Evolutionary conservation across 2,113 vertebrate genomes (phyloP).

Genomic region (Sebastes schlegelii): DNA sequence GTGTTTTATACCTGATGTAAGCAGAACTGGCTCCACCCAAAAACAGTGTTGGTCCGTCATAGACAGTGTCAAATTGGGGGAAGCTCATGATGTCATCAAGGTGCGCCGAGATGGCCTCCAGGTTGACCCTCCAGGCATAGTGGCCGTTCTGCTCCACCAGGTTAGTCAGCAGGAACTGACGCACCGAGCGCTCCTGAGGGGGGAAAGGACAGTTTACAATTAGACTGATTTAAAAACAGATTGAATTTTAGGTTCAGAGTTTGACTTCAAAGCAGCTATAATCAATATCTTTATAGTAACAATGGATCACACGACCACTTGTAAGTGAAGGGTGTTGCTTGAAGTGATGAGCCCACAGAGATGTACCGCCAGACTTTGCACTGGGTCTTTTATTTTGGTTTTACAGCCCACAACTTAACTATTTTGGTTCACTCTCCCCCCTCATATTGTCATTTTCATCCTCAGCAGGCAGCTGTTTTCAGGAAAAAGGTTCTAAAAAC

Average conservation of each 20-base stretch:
- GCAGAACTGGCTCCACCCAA: constrained; percentile 90
- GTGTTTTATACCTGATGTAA: constrained; percentile 88
- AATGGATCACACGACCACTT: background rate
- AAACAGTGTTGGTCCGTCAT: constrained; percentile 90
- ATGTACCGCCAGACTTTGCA: too few relatives aligned
- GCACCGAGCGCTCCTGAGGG: constrained; percentile 85
- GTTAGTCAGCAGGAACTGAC: constrained; percentile 94
- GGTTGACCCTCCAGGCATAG: constrained; percentile 91
- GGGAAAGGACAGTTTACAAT: background rate
- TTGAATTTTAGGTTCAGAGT: background rate
- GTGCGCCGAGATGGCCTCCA: constrained; percentile 89
- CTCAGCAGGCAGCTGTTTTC: too few relatives aligned
- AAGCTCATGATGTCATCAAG: constrained; percentile 88
- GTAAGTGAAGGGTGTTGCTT: too few relatives aligned
- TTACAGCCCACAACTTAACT: too few relatives aligned
- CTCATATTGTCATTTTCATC: too few relatives aligned
- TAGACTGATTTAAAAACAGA: background rate
- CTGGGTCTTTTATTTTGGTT: too few relatives aligned
- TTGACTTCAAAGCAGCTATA: background rate
- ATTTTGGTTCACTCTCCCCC: too few relatives aligned
- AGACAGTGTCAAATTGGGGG: constrained; percentile 83
- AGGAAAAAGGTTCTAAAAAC: too few relatives aligned
- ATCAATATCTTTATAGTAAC: background rate
- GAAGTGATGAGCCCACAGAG: too few relatives aligned
- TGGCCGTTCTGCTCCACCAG: constrained; percentile 88